Evolutionary conservation across 2,888 invertebrate genomes (phyloP).

Genomic region (Julus scanicus): DNA sequence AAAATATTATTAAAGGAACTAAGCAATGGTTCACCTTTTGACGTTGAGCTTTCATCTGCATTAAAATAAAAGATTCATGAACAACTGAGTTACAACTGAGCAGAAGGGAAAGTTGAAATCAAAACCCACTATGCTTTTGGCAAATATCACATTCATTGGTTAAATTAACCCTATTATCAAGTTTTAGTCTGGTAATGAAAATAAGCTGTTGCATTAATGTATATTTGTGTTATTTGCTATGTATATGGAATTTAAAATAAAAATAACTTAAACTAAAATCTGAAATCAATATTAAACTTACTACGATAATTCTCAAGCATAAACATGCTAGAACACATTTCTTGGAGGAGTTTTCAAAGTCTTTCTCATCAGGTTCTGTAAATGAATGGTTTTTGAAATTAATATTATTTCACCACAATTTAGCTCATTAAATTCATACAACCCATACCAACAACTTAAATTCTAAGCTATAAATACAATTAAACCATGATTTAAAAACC

Average conservation of each 20-base stretch:
- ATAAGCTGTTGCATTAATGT: too few species aligned
- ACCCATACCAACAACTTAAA: too few species aligned
- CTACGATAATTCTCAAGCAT: constrained; percentile 14
- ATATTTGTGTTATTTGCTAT: too few species aligned
- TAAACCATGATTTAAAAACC: background rate
- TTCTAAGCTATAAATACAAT: background rate
- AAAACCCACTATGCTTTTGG: too few species aligned
- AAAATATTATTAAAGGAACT: constrained; percentile 35
- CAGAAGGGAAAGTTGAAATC: too few species aligned
- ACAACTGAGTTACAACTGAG: background rate
- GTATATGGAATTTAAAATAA: too few species aligned
- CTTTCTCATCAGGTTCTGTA: constrained; percentile 46
- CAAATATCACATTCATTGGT: too few species aligned
- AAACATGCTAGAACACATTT: background rate
- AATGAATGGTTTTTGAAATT: background rate
- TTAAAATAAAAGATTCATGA: constrained; percentile 3
- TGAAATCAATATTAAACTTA: constrained; percentile 11
- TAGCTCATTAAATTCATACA: background rate
- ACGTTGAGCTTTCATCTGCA: background rate
- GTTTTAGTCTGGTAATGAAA: too few species aligned
- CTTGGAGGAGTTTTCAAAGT: background rate
- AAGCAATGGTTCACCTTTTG: background rate
- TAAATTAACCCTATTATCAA: too few species aligned
- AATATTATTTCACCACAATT: background rate
- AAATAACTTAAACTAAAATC: too few species aligned